phyloP scores from a whole-genome alignment of 2,797 vertebrate genomes.

The Lerista edwardsae region DNA sequence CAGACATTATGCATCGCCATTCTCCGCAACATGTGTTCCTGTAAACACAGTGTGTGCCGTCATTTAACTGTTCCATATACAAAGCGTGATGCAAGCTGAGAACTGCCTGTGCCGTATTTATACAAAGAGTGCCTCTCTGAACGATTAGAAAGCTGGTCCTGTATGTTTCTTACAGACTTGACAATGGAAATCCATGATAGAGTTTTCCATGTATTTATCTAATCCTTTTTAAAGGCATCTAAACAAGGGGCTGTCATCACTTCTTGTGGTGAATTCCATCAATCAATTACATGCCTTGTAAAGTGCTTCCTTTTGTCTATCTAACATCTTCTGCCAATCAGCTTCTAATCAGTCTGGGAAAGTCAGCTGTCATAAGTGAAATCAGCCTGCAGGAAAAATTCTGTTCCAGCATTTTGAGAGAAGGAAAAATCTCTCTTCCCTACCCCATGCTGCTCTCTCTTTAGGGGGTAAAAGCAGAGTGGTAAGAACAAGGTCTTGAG shows the following conservation, averaged over 20 bases:
- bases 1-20: constrained; percentile 11
- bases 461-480: neutral
- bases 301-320: no score
- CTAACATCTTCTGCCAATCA: no score
- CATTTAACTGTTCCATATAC: constrained; percentile 16
- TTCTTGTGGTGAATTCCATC: no score
- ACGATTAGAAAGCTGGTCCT: neutral
- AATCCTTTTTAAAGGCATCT: no score
- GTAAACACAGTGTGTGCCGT: constrained; percentile 21
- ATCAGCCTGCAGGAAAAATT: neutral
- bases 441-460: no score
- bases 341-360: neutral
- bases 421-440: neutral
- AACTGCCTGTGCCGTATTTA: constrained; percentile 37
- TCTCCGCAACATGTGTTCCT: constrained; percentile 25
- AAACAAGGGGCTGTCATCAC: neutral
- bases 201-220: no score
- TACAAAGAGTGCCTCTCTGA: constrained; percentile 32
- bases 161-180: constrained; percentile 26
- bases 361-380: neutral
- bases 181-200: constrained; percentile 11
- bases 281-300: no score
- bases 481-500: constrained; percentile 49
- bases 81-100: constrained; percentile 11
- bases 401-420: neutral